A percentile compares a stretch with the other conserved stretches of the same genome.
These are phyloP conservation scores for Colaptes auratus DNA, from an alignment of 2,113 vertebrate genomes.

Conservation along the genomic window DNA sequence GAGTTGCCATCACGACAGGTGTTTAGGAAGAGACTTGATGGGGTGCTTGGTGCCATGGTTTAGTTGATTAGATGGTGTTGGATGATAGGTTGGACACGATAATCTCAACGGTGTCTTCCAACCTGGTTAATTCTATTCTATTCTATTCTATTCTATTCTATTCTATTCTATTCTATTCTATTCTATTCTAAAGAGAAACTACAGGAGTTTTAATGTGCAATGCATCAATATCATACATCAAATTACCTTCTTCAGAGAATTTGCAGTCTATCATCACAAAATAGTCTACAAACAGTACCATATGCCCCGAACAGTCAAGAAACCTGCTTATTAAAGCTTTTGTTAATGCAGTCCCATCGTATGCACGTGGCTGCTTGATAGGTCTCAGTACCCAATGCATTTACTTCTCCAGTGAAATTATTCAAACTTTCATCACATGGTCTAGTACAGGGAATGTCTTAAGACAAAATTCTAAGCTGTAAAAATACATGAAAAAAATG, in stretches of 20 bases:
- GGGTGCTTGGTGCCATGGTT: too few relatives aligned
- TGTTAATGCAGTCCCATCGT: not conserved
- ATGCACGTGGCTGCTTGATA: not conserved
- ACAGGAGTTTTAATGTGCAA: conserved; percentile 36
- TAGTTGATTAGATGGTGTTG: too few relatives aligned
- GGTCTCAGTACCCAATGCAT: not conserved
- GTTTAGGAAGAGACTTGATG: too few relatives aligned
- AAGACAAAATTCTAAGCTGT: not conserved
- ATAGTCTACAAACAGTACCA: conserved; percentile 53
- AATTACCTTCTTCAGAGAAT: conserved; percentile 46
- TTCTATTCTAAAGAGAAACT: not conserved
- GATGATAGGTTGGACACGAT: too few relatives aligned
- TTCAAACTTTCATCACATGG: not conserved
- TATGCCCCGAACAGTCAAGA: not conserved
- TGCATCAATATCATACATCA: conserved; percentile 59
- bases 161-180: too few relatives aligned
- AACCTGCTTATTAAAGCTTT: not conserved
- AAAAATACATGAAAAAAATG: not conserved
- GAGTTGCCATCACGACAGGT: too few relatives aligned
- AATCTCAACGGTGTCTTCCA: too few relatives aligned
- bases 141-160: too few relatives aligned
- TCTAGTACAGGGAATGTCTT: not conserved
- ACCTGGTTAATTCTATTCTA: too few relatives aligned
- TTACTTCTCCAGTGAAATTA: not conserved
- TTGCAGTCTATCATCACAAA: conserved; percentile 60